phyloP scores from a whole-genome alignment of 2,888 invertebrate species.

The Hirtodrosophila histrioides region DNA sequence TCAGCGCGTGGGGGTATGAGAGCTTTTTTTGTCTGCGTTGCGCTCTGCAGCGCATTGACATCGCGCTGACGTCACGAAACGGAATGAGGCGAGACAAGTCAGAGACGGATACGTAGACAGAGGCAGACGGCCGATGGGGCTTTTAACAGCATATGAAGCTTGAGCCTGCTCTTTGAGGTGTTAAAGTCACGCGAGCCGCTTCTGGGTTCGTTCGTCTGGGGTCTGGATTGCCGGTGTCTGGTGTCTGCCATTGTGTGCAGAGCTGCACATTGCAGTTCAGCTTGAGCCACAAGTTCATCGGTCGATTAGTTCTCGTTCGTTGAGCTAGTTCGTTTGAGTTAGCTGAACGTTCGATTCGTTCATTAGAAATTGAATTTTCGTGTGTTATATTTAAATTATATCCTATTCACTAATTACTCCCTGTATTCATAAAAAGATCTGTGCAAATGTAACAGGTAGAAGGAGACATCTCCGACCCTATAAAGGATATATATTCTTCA shows the following conservation, averaged over 20 bases:
- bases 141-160: constrained; percentile 44
- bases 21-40: constrained; percentile 45
- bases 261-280: no score
- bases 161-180: constrained; percentile 61
- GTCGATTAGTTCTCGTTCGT: no score
- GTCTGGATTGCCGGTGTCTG: constrained; percentile 15
- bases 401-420: no score
- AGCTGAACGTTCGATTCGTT: no score
- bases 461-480: no score
- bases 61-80: constrained; percentile 65
- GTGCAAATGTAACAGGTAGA: no score
- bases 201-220: constrained; percentile 13
- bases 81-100: constrained; percentile 23
- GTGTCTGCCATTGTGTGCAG: constrained; percentile 3
- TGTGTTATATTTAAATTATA: no score
- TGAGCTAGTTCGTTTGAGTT: no score
- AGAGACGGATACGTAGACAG: constrained; percentile 15
- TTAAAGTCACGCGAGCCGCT: constrained; percentile 69
- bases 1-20: constrained; percentile 45
- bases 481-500: no score
- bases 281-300: no score
- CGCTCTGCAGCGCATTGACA: constrained; percentile 70
- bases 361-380: no score
- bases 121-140: constrained; percentile 16
- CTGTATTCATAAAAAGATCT: no score